Evolutionary conservation across 2,797 vertebrate genomes (phyloP).

Genomic region (Enteromius thamalakanensis): DNA sequence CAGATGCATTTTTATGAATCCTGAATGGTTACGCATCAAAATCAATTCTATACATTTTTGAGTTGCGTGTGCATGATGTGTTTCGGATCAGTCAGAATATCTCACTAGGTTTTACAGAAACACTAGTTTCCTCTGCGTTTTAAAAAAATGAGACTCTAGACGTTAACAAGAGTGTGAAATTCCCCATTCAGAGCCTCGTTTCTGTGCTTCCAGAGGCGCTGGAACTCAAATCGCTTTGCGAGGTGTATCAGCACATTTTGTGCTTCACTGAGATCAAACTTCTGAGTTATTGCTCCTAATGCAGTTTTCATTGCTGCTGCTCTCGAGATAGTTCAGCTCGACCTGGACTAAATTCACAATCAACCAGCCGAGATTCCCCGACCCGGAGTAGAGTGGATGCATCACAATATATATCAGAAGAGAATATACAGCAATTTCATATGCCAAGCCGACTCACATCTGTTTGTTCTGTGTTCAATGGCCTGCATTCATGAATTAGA

Average conservation of each 20-base stretch:
- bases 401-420: neutral
- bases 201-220: conserved; percentile 35
- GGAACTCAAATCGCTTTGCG: conserved; percentile 50
- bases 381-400: neutral
- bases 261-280: conserved; percentile 57
- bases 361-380: neutral
- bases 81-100: neutral
- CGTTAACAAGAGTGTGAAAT: neutral
- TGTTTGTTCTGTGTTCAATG: neutral
- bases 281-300: conserved; percentile 60
- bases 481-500: neutral
- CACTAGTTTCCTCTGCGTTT: neutral
- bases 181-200: neutral
- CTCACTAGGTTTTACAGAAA: neutral
- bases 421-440: neutral
- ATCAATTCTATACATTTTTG: neutral
- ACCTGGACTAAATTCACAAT: conserved; percentile 49
- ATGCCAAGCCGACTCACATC: neutral
- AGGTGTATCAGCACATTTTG: conserved; percentile 61
- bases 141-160: neutral
- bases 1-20: neutral
- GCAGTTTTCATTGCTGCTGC: conserved; percentile 56
- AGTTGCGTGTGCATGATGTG: neutral
- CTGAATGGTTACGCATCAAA: neutral
- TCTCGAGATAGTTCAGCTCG: conserved; percentile 39